phyloP scores from a whole-genome alignment of 2,888 invertebrate species.

The Ischnura elegans region DNA sequence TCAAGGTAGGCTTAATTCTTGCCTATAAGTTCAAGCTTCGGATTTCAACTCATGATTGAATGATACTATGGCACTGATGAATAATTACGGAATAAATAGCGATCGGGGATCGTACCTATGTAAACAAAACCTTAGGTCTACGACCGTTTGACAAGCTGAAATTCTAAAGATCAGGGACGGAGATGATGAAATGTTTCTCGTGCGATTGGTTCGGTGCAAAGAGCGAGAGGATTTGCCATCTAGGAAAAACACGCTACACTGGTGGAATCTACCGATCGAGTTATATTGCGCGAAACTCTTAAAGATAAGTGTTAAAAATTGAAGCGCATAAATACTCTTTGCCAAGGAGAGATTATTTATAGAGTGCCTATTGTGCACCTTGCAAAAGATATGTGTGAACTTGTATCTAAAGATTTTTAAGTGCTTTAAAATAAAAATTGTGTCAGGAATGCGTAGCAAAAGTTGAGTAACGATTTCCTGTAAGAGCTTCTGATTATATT shows the following conservation, averaged over 20 bases:
- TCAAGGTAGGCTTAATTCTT: too few relatives aligned
- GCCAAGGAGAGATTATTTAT: not conserved
- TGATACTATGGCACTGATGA: too few relatives aligned
- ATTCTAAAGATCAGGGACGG: not conserved
- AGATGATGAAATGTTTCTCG: not conserved
- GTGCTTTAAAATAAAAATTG: too few relatives aligned
- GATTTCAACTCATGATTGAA: too few relatives aligned
- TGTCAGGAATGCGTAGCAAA: too few relatives aligned
- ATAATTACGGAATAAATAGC: too few relatives aligned
- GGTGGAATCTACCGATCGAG: not conserved
- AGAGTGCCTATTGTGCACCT: not conserved
- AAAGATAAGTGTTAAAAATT: not conserved
- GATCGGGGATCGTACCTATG: not conserved
- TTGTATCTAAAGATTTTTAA: too few relatives aligned
- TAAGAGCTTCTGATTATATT: too few relatives aligned
- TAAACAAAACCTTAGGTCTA: not conserved
- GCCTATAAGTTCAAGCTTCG: too few relatives aligned
- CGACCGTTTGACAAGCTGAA: not conserved
- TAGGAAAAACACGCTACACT: not conserved
- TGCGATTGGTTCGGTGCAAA: not conserved
- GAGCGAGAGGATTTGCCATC: not conserved
- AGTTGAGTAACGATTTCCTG: too few relatives aligned
- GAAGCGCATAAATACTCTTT: not conserved
- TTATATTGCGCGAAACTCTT: not conserved
- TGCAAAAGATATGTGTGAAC: too few relatives aligned